Base-by-base conservation (phyloP, 1,140 invertebrate genomes). In the Heliconius eleuchia region DNA sequence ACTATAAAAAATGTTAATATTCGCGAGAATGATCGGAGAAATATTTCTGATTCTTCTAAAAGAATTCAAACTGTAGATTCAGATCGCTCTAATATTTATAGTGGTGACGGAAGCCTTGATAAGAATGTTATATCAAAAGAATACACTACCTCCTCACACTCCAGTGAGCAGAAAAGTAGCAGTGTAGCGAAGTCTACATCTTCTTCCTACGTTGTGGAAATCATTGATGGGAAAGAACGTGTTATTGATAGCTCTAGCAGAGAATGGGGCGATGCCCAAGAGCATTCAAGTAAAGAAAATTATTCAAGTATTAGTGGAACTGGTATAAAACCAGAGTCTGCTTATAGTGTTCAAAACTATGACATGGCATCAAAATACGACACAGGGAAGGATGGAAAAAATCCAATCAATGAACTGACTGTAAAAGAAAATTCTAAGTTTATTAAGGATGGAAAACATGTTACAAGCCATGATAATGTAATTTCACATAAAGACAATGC, bases 181-280 rank as follows among this genome's bases (percentile, higher is more conserved):
- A 93, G 82, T 79, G 87, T 94, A 1, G 91, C 92, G 76, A 95
- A 96, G 88, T 95, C 95, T 27, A 95, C 95, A 23, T 95, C 95
- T 5, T 95, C 93, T 23, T 95, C 95, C 70, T 95, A 96, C 79
- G 95, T 95, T 13, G 92, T 96, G 71, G 95, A 96, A 90, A 95
- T 96, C 76, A 94, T 96, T 39, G 95, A 96, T 83, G 95, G 95
- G n/a, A 96, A 96, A 88, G 95, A 96, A 88, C 87, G 95, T n/a
- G 94, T 96, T 52, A 89, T 96, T 50, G 95, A 96, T 72, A 93
- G 92, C 79, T 94, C 95, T 71, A 94, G 94, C 42, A 92, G 95
- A 78, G 95, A 96, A 87, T 95, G 95, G 86, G 95, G 94, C 37
- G 91, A 95, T 84, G 89, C 93, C 7, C 84, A 95, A 81, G 90